A percentile compares a stretch with the other conserved stretches of the same genome.
phyloP scores from a whole-genome alignment of 2,797 vertebrate species.

The Cryptoprocta ferox region DNA sequence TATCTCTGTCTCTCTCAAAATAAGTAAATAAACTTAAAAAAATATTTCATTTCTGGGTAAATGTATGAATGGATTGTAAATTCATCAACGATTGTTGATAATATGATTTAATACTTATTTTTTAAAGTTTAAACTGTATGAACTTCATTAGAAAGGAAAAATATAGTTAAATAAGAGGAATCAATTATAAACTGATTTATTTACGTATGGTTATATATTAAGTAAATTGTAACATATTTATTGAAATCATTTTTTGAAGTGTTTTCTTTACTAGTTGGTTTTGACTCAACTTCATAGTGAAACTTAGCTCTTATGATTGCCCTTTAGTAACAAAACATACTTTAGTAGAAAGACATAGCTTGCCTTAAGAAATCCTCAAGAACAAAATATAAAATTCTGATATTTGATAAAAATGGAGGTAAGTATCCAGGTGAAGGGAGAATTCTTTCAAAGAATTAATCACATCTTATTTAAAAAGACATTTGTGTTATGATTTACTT shows the following conservation, averaged over 20 bases:
- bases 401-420: not conserved
- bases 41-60: not conserved
- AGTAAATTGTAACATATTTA: not conserved
- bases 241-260: not conserved
- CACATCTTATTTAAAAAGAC: not conserved
- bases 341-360: not conserved
- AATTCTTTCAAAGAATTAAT: not conserved
- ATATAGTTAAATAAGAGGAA: not conserved
- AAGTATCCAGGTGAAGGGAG: not conserved
- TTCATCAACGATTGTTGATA: not conserved
- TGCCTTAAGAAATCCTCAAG: not conserved
- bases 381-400: not conserved
- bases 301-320: not conserved
- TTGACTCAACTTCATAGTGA: not conserved
- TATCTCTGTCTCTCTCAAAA: too few relatives aligned
- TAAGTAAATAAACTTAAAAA: not conserved
- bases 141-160: not conserved
- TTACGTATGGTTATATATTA: not conserved
- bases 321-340: not conserved
- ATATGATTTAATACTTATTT: conserved; percentile 11
- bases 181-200: not conserved
- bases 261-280: not conserved
- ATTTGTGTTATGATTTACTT: not conserved
- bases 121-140: not conserved
- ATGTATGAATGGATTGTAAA: not conserved